These are phyloP conservation scores for Phorcus lineatus DNA, from an alignment of 2,888 invertebrate genomes.

Conservation along the genomic window DNA sequence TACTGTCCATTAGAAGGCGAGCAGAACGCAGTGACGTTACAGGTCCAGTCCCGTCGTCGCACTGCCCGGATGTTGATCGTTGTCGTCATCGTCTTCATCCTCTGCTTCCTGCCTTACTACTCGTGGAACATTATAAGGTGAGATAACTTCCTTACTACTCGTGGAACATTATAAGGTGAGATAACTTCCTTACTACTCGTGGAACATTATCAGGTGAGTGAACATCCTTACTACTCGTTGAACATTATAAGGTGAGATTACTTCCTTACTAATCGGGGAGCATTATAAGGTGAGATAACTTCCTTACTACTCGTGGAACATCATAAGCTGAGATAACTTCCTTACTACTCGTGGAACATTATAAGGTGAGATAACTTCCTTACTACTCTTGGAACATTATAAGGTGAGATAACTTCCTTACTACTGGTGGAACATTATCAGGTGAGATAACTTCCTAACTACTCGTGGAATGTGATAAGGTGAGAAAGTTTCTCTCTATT, in stretches of 20 bases:
- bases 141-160: not conserved
- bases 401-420: not conserved
- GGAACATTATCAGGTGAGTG: no score
- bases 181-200: not conserved
- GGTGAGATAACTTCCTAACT: conserved; percentile 5
- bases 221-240: no score
- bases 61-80: conserved; percentile 36
- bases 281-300: no score
- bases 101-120: conserved; percentile 47
- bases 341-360: no score
- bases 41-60: conserved; percentile 27
- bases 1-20: not conserved
- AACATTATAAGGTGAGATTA: no score
- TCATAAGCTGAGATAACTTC: no score
- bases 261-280: no score
- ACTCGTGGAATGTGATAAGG: no score
- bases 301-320: no score
- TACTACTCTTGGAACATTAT: conserved; percentile 36
- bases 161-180: conserved; percentile 21
- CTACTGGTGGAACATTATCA: no score
- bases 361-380: no score
- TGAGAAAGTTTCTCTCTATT: no score
- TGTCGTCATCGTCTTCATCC: conserved; percentile 45
- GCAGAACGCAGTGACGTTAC: conserved; percentile 27
- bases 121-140: conserved; percentile 46